These are phyloP conservation scores for Caenorhabditis parvicauda DNA, from an alignment of 2,888 invertebrate species.

Conservation along the genomic window DNA sequence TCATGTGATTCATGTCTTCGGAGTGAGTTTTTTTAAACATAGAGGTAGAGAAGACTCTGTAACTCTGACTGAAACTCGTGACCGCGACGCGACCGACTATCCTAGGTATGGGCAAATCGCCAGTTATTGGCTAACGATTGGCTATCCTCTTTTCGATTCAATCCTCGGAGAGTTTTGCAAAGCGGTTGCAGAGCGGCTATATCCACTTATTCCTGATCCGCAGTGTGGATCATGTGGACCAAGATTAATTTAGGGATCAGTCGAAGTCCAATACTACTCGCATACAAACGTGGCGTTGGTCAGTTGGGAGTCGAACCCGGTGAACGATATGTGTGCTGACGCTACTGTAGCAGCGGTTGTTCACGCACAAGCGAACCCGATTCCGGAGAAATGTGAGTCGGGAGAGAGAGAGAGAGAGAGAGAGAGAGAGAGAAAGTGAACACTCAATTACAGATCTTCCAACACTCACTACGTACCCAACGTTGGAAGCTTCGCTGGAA, in stretches of 20 bases:
- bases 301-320: slow-evolving; percentile 91
- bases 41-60: neutral
- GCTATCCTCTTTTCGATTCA: too few species aligned
- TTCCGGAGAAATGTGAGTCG: slow-evolving; percentile 56
- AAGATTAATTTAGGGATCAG: too few species aligned
- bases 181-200: too few species aligned
- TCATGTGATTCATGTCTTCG: slow-evolving; percentile 46
- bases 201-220: too few species aligned
- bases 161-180: too few species aligned
- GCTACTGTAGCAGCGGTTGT: slow-evolving; percentile 84
- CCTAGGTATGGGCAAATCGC: too few species aligned
- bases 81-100: neutral
- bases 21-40: slow-evolving; percentile 24
- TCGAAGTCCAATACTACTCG: slow-evolving; percentile 19
- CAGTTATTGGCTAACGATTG: too few species aligned
- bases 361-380: slow-evolving; percentile 72
- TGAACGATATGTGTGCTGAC: slow-evolving; percentile 97
- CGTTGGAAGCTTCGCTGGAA: slow-evolving; percentile 12
- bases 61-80: neutral
- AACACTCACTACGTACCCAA: slow-evolving; percentile 4
- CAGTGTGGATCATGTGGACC: too few species aligned
- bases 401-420: neutral
- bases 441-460: slow-evolving; percentile 14
- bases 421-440: neutral
- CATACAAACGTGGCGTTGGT: slow-evolving; percentile 72